Percentiles rank a stretch among this genome's conserved stretches.
Evolutionary conservation across 2,888 invertebrate species (phyloP).

Genomic region (Tetragonula carbonaria): DNA sequence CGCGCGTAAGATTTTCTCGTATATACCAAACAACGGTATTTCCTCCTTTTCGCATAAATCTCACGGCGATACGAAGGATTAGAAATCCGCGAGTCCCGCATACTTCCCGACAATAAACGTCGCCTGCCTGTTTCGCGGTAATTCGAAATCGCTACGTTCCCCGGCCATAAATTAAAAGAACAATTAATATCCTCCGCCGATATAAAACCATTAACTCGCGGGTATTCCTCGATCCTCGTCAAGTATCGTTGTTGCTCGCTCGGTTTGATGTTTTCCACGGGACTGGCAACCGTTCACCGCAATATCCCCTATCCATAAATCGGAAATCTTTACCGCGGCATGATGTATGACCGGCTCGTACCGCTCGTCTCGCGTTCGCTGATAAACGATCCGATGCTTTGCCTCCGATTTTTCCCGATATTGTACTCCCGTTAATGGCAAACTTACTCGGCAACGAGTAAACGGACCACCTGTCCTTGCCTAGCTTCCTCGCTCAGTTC

Average conservation of each 20-base stretch:
- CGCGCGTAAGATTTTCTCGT: not conserved
- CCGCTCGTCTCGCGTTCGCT: conserved; percentile 48
- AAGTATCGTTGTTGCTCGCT: not conserved
- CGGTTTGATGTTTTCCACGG: not conserved
- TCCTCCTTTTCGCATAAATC: not conserved
- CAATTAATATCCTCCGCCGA: conserved; percentile 23
- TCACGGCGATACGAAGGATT: not conserved
- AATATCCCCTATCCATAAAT: conserved; percentile 47
- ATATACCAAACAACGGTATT: not conserved
- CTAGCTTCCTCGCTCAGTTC: conserved; percentile 2
- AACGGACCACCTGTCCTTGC: conserved; percentile 69
- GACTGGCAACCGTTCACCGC: conserved; percentile 13
- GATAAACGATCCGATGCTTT: conserved; percentile 65
- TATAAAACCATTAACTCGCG: conserved; percentile 34
- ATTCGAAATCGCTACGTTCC: conserved; percentile 8
- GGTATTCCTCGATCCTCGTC: conserved; percentile 34
- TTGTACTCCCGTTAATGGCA: conserved; percentile 67
- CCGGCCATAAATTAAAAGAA: conserved; percentile 27
- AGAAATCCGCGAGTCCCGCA: not conserved
- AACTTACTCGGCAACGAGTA: conserved; percentile 64
- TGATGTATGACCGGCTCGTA: conserved; percentile 59
- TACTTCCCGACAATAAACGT: conserved; percentile 14
- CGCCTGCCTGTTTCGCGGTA: not conserved
- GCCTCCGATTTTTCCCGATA: conserved; percentile 66
- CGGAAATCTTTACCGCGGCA: conserved; percentile 46